These are phyloP conservation scores for Helleia helle DNA, from an alignment of 2,888 invertebrate species.

Conservation along the genomic window DNA sequence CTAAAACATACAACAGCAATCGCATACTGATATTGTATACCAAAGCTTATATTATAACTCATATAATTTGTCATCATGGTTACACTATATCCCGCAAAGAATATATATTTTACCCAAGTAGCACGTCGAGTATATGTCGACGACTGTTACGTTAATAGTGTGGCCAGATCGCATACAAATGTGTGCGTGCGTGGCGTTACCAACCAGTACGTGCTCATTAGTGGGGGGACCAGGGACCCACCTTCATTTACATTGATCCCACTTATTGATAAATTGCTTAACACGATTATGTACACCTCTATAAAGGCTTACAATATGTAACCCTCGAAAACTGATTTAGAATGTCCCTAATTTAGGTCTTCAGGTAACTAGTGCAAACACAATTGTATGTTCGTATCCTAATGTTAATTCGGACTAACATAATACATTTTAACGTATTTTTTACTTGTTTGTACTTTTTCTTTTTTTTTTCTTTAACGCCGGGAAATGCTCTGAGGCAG, in stretches of 20 bases:
- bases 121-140: neutral
- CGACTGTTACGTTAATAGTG: neutral
- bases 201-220: slow-evolving; percentile 7
- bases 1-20: no score
- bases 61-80: no score
- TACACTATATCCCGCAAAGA: neutral
- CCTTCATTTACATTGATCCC: slow-evolving; percentile 6
- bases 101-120: neutral
- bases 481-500: no score
- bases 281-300: slow-evolving; percentile 1
- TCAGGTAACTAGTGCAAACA: neutral
- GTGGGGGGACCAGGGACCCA: neutral
- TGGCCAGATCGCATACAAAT: slow-evolving; percentile 5
- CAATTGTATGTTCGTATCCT: no score
- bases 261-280: slow-evolving; percentile 7
- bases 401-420: no score
- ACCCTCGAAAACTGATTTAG: slow-evolving; percentile 1
- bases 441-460: no score
- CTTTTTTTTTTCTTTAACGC: no score
- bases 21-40: no score
- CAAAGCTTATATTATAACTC: no score
- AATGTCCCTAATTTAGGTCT: neutral
- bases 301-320: neutral
- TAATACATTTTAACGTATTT: no score
- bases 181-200: slow-evolving; percentile 4